These are phyloP conservation scores for Florisuga fusca DNA, from an alignment of 2,797 vertebrate species.

Conservation along the genomic window DNA sequence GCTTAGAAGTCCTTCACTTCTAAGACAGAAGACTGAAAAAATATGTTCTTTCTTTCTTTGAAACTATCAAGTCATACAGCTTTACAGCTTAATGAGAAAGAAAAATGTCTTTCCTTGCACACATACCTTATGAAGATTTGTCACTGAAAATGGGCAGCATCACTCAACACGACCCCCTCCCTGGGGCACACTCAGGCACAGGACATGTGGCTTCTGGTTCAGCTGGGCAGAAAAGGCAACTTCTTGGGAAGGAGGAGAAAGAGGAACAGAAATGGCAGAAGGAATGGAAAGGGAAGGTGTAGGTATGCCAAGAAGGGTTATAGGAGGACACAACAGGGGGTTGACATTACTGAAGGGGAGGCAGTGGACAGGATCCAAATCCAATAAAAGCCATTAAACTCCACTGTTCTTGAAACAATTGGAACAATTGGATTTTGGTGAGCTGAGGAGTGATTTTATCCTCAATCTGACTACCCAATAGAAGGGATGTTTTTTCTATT, in stretches of 20 bases:
- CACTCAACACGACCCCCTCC: too few relatives aligned
- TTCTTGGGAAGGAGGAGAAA: background rate
- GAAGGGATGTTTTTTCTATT: background rate
- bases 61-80: background rate
- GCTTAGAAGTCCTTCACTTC: background rate
- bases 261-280: background rate
- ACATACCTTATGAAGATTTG: background rate
- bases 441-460: background rate
- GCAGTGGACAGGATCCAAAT: background rate
- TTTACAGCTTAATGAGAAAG: background rate
- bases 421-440: background rate
- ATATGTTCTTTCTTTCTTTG: background rate
- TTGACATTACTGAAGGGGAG: background rate
- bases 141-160: background rate
- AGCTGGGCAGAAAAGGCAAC: background rate
- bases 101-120: background rate
- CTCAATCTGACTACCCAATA: background rate
- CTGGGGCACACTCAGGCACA: background rate
- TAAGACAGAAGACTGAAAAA: background rate
- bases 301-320: background rate
- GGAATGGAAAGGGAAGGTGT: background rate
- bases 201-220: fast-evolving
- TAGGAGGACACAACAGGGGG: background rate
- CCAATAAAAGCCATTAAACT: background rate
- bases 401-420: background rate